A percentile compares a stretch with the other conserved stretches of the same genome.
phyloP scores from a whole-genome alignment of 2,797 vertebrate species.

The Todus mexicanus region DNA sequence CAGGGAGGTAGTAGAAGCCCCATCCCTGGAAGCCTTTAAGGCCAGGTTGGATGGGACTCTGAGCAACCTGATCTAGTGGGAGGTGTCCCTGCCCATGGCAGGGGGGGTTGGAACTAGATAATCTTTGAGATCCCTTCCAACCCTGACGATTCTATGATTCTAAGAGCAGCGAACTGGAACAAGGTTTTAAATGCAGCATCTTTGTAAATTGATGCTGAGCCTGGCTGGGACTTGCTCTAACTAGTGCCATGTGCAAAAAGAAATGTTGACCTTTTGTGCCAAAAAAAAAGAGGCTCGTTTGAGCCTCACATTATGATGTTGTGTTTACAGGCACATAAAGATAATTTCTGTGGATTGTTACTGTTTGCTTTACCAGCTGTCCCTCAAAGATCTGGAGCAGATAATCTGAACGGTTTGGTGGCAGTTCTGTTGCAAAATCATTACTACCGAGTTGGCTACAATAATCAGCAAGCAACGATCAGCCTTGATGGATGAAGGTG shows the following conservation, averaged over 20 bases:
- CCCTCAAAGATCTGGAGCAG: background rate
- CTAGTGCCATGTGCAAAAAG: background rate
- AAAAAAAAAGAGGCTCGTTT: background rate
- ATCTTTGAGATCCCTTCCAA: too few species aligned
- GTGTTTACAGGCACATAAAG: constrained; percentile 12
- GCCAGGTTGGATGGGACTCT: too few species aligned
- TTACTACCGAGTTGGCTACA: background rate
- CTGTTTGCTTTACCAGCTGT: constrained; percentile 21
- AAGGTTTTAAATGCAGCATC: background rate
- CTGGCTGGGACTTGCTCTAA: background rate
- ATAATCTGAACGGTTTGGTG: background rate
- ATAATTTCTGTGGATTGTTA: constrained; percentile 2
- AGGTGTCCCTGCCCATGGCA: too few species aligned
- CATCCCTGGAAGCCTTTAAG: too few species aligned
- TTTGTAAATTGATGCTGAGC: background rate
- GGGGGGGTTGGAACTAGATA: too few species aligned
- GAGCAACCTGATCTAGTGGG: too few species aligned
- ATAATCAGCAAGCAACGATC: background rate
- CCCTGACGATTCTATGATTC: too few species aligned
- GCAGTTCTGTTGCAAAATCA: background rate
- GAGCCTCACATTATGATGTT: background rate
- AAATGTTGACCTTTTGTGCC: background rate
- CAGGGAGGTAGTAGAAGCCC: too few species aligned
- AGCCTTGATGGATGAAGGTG: background rate
- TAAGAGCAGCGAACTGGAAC: background rate